Evolutionary conservation across 1,140 invertebrate genomes (phyloP), one percentile per base, ranked within the genome.

Genomic region (Coptotermes formosanus): DNA sequence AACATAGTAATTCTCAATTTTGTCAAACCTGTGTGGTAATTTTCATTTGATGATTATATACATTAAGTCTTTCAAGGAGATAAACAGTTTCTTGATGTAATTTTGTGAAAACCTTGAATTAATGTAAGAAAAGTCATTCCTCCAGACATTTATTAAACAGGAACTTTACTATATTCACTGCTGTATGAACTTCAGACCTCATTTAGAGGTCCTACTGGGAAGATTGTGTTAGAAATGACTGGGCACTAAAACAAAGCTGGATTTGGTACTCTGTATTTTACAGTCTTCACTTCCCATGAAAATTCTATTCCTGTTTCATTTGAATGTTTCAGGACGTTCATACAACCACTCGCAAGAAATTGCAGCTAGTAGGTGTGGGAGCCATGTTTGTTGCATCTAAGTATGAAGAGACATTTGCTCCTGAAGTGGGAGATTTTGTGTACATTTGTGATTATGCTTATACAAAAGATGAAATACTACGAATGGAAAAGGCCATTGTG

Each of bases 341-440:
- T 88, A 89, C 92, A 86, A 93, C 97, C 88, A 91, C 94, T 87
- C 92, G 94, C 87, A 94, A 93, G 88, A 93, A 94, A 87, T 91
- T 99, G 59, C 98, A 99, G 90, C 91, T 99, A 82, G 96, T 99
- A 69, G 98, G 98, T 1, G 95, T 98, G 1, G 95, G 97, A 6
- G 95, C 97, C 0, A 94, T 99, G 93, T 96, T 98, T 88, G 95
- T 99, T 86, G 97, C 98, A 21, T 95, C 95, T 88, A 99, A 99
- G 91, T 99, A 98, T 89, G 98, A 99, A 92, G 98, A 99, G 92
- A 96, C 98, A 89, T 97, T 96, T 89, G 93, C 96, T 11, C 97
- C 98, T 7, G 96, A 97, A 85, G 93, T 99, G 48, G 91, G 91
- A 3, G 98, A 99, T 90, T 99, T 98, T 92, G 95, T 97, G 14